Percentiles rank a stretch among this genome's conserved stretches.
Evolutionary conservation across 2,888 invertebrate genomes (phyloP).

Genomic region (Meiosimyza decipiens): DNA sequence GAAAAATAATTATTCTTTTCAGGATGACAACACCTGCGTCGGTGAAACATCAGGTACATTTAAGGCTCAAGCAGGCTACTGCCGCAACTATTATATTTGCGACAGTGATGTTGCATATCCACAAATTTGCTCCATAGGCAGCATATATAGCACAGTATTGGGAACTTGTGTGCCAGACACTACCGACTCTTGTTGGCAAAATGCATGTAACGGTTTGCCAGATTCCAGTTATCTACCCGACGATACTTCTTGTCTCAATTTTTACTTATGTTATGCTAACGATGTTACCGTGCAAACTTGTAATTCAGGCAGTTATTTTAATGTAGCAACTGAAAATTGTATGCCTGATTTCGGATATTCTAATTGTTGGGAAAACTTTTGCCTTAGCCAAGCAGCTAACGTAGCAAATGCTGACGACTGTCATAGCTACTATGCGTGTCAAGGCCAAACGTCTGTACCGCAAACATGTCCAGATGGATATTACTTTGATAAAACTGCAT

Average conservation of each 20-base stretch:
- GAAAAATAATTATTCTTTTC: no score
- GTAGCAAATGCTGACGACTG: conserved; percentile 42
- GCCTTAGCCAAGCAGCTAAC: conserved; percentile 40
- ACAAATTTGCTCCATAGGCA: conserved; percentile 52
- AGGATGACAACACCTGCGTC: conserved; percentile 46
- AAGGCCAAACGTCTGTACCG: conserved; percentile 24
- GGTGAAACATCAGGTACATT: conserved; percentile 50
- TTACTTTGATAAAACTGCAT: conserved; percentile 43
- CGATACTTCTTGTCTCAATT: conserved; percentile 47
- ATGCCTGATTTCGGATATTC: conserved; percentile 40
- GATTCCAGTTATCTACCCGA: conserved; percentile 43
- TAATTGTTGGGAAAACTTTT: conserved; percentile 50
- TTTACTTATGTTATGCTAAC: conserved; percentile 48
- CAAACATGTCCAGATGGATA: conserved; percentile 41
- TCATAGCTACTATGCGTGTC: conserved; percentile 48
- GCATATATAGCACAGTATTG: conserved; percentile 43
- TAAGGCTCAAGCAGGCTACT: conserved; percentile 47
- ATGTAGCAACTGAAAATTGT: conserved; percentile 39
- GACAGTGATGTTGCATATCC: conserved; percentile 50
- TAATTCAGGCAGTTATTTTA: conserved; percentile 48
- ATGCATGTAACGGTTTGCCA: conserved; percentile 46
- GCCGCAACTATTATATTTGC: conserved; percentile 55
- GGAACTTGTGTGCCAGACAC: conserved; percentile 51
- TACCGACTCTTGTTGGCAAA: conserved; percentile 52
- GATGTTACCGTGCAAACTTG: conserved; percentile 47